Base-by-base conservation (phyloP, 2,113 vertebrate genomes). In the Tretioscincus oriximinensis region DNA sequence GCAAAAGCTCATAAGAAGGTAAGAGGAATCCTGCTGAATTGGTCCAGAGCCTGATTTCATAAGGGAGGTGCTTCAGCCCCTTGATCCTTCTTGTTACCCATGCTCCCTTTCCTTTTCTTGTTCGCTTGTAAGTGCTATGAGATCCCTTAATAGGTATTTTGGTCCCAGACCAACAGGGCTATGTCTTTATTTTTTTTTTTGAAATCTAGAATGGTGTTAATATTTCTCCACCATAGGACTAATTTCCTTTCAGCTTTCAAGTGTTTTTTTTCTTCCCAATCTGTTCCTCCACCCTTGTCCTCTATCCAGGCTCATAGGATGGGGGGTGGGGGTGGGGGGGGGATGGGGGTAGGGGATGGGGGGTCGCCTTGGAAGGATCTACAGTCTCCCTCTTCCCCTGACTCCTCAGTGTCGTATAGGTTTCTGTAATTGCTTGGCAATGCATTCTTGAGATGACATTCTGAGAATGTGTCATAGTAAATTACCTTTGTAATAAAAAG, bases 401-500 rank as follows among this genome's bases (percentile, higher is more conserved):
- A 94, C 93, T 92, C 94, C 86, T 65, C 81, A 91, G 88, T 89
- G 93, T 91, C 93, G 90, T 94, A 94, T 93, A 93, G 92, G 90
- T 90, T 88, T 31, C 91, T 94, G 93, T 95, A 96, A 96, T 96
- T 95, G 94, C 95, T 94, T 95, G 93, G 92, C 94, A 95, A 95
- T 95, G 94, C 95, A 95, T 96, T 95, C 80, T 95, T 96, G 95
- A 96, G 95, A 96, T 96, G 95, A 96, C 95, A 92, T 94, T 94
- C 95, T 93, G 94, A 95, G 71, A 96, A 95, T 96, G 95, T 97
- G 95, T 97, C 96, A 97, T 96, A 97, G 97, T 99, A 97, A 96
- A 98, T 98, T 98, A 98, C 95, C 95, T 96, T 95, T 95, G 95
- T 96, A 96, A 96, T 96, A 97, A 97, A 95, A 96, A 95, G 94